A percentile compares a stretch with the other conserved stretches of the same genome.
Evolutionary conservation across 2,888 invertebrate species (phyloP).

Genomic region (Colletes collaris): DNA sequence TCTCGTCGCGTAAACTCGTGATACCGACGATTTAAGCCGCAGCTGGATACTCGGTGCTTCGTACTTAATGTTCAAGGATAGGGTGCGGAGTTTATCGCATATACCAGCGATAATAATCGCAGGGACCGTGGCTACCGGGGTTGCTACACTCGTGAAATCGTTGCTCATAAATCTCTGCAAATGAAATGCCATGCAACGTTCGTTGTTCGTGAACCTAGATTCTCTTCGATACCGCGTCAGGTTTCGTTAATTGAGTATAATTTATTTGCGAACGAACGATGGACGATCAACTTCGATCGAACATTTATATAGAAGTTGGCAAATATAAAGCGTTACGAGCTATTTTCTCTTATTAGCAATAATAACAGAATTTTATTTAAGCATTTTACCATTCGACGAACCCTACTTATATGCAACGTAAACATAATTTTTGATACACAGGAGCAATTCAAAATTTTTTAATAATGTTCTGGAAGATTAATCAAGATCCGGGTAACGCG

Average conservation of each 20-base stretch:
- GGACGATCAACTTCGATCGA: too few relatives aligned
- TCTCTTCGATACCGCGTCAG: not conserved
- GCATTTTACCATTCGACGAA: too few relatives aligned
- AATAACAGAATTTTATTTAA: too few relatives aligned
- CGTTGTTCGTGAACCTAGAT: not conserved
- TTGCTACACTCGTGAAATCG: not conserved
- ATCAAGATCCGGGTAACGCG: too few relatives aligned
- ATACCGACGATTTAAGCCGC: conserved; percentile 43
- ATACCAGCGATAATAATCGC: conserved; percentile 26
- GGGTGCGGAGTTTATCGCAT: conserved; percentile 1
- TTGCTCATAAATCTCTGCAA: conserved; percentile 21
- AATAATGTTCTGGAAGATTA: too few relatives aligned
- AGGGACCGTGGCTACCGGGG: not conserved
- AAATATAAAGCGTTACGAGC: too few relatives aligned
- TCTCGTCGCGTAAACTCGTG: conserved; percentile 39
- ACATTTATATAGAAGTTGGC: too few relatives aligned
- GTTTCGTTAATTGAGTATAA: not conserved
- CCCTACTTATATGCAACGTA: too few relatives aligned
- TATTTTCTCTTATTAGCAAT: too few relatives aligned
- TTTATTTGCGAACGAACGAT: not conserved
- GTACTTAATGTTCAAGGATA: conserved; percentile 4
- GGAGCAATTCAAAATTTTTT: too few relatives aligned
- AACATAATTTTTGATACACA: too few relatives aligned
- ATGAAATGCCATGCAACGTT: not conserved
- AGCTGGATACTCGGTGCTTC: not conserved